Percentiles rank a stretch among this genome's conserved stretches.
Evolutionary conservation across 2,797 vertebrate species (phyloP).

Genomic region (Anisognathus igniventris): DNA sequence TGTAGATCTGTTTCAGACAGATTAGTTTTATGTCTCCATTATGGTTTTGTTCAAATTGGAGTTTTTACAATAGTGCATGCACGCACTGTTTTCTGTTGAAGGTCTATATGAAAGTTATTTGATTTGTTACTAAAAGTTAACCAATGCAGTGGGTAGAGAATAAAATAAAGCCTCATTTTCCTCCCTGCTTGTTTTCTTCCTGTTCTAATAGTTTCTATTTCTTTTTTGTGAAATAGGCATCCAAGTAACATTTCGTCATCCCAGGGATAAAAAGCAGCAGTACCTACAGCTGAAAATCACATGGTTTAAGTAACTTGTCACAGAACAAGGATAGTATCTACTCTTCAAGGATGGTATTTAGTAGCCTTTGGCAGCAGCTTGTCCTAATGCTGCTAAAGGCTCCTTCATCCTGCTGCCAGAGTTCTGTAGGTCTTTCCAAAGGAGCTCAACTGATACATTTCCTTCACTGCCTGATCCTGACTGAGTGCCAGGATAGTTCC

Average conservation of each 20-base stretch:
- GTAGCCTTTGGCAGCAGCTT: not conserved
- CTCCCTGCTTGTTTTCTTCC: not conserved
- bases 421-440: not conserved
- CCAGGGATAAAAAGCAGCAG: not conserved
- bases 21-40: not conserved
- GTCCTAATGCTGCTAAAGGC: not conserved
- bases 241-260: not conserved
- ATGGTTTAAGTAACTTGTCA: not conserved
- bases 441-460: not conserved
- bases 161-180: not conserved
- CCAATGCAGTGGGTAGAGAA: not conserved
- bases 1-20: fast-evolving
- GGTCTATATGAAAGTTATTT: not conserved
- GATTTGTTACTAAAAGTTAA: not conserved
- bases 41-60: not conserved
- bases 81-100: not conserved
- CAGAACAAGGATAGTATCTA: not conserved
- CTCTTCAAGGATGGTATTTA: not conserved
- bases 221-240: not conserved
- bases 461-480: not conserved
- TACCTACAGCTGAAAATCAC: not conserved
- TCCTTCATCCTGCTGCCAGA: not conserved
- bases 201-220: not conserved
- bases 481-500: not conserved
- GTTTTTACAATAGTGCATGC: not conserved